Evolutionary conservation across 1,140 invertebrate genomes (phyloP).

Genomic region (Wiebesia pumilae): DNA sequence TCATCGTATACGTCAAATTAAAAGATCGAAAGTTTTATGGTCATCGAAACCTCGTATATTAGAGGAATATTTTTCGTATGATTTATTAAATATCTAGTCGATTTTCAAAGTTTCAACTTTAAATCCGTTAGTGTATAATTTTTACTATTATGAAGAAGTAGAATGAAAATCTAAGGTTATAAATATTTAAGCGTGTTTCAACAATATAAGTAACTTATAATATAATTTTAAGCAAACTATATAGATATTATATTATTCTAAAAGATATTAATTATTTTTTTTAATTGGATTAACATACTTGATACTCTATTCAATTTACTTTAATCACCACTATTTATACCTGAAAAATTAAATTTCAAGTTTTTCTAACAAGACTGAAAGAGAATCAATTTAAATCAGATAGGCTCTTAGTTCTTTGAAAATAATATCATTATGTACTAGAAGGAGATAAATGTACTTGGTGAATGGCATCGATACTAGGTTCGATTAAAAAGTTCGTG

Average conservation of each 20-base stretch:
- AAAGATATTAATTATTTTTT: not conserved
- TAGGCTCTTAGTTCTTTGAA: not conserved
- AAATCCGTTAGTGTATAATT: no score
- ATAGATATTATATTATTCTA: not conserved
- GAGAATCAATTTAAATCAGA: not conserved
- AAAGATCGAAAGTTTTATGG: not conserved
- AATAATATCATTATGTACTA: not conserved
- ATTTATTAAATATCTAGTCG: not conserved
- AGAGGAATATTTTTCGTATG: not conserved
- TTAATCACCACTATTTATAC: no score
- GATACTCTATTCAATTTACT: no score
- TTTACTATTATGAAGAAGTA: not conserved
- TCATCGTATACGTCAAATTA: not conserved
- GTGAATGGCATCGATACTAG: no score
- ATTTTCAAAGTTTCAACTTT: no score
- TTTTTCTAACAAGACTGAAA: not conserved
- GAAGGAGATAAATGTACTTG: no score
- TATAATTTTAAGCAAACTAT: not conserved
- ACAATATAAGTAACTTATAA: not conserved
- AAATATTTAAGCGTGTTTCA: not conserved
- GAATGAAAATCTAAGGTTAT: slow-evolving; percentile 1
- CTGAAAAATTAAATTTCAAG: not conserved
- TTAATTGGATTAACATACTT: not conserved
- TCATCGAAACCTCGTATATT: not conserved
- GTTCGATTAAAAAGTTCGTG: not conserved